These are phyloP conservation scores for Apostichopus leukothele DNA, from an alignment of 53 echinoderm and acorn worm species.

Conservation along the genomic window DNA sequence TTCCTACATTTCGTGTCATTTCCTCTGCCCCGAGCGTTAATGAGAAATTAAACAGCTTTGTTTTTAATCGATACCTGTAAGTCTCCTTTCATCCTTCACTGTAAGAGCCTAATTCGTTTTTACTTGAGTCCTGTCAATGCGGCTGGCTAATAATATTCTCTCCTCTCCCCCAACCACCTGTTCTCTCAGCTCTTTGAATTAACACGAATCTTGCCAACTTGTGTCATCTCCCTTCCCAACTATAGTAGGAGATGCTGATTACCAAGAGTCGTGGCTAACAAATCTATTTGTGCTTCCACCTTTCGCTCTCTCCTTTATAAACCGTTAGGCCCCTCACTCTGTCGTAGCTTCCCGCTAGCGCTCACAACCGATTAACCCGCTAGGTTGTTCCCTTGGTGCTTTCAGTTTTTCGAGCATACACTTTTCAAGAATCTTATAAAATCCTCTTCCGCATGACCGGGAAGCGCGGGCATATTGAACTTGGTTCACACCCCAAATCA, in stretches of 20 bases:
- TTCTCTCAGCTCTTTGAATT: slow-evolving; percentile 21
- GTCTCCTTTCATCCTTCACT: background rate
- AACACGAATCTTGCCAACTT: slow-evolving; percentile 23
- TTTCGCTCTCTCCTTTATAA: background rate
- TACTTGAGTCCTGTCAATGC: slow-evolving; percentile 26
- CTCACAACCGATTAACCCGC: slow-evolving; percentile 40
- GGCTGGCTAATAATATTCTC: slow-evolving; percentile 16
- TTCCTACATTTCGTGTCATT: slow-evolving; percentile 7
- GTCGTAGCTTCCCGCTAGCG: slow-evolving; percentile 21
- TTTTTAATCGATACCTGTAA: slow-evolving; percentile 15
- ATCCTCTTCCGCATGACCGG: slow-evolving; percentile 32
- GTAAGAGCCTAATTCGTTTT: slow-evolving; percentile 7
- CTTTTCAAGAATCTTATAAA: slow-evolving; percentile 34
- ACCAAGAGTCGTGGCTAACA: slow-evolving; percentile 36
- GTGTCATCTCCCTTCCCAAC: slow-evolving; percentile 5
- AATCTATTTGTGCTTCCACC: slow-evolving; percentile 28
- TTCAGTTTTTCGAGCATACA: slow-evolving; percentile 19
- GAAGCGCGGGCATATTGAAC: slow-evolving; percentile 30
- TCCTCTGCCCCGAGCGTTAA: background rate
- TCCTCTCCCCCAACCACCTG: slow-evolving; percentile 24
- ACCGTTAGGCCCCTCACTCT: slow-evolving; percentile 21
- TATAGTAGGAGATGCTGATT: background rate
- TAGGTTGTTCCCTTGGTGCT: slow-evolving; percentile 30
- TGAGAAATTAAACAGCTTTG: slow-evolving; percentile 15
- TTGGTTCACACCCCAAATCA: slow-evolving; percentile 47